These are phyloP conservation scores for Metacarcinus magister DNA, from an alignment of 2,888 invertebrate genomes.

Conservation along the genomic window DNA sequence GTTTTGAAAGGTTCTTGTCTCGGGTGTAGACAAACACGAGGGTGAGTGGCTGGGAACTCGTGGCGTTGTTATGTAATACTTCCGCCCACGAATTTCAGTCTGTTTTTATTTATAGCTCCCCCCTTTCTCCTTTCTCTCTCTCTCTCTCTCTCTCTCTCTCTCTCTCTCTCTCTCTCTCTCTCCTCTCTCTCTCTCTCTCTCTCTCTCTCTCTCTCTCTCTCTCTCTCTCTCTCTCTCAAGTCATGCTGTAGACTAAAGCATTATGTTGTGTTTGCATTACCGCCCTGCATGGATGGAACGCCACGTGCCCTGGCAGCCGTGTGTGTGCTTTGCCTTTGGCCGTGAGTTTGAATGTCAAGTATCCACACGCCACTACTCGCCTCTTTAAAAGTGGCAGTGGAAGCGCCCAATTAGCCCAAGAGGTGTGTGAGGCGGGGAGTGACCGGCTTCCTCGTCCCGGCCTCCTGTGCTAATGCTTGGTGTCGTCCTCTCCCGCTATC, in stretches of 20 bases:
- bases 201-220: no score
- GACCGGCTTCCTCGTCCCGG: no score
- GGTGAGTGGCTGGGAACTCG: no score
- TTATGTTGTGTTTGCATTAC: neutral
- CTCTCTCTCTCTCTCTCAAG: no score
- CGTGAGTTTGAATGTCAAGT: slow-evolving; percentile 15
- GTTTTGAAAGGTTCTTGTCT: neutral
- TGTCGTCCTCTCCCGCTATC: no score
- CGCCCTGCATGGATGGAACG: neutral
- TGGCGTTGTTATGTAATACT: no score
- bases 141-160: no score
- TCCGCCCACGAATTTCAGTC: neutral
- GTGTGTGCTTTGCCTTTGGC: slow-evolving; percentile 26
- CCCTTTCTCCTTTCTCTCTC: neutral
- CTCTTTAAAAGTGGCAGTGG: slow-evolving; percentile 7
- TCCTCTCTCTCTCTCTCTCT: no score
- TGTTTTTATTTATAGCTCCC: neutral
- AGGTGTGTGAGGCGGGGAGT: neutral
- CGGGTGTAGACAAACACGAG: no score
- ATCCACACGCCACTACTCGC: slow-evolving; percentile 15
- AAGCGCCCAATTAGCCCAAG: slow-evolving; percentile 14
- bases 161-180: no score
- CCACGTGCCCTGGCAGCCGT: neutral
- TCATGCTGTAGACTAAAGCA: neutral
- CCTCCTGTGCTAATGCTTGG: no score